A percentile compares a stretch with the other conserved stretches of the same genome.
phyloP scores from a whole-genome alignment of 1,140 invertebrate species.

The Neodiprion lecontei region DNA sequence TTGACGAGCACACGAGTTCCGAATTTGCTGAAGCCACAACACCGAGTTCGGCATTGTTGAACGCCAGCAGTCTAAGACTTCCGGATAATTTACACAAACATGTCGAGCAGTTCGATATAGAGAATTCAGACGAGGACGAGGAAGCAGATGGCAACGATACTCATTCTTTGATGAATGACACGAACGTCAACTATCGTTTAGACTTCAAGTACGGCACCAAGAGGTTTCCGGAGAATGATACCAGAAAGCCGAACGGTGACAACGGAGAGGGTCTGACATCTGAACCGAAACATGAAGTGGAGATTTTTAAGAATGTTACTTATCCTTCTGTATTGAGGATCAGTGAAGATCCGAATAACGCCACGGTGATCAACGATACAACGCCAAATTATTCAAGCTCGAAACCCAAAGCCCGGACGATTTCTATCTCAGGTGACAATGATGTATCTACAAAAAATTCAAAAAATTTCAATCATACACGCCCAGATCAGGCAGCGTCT shows the following conservation, averaged over 20 bases:
- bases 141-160: conserved; percentile 20
- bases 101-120: background rate
- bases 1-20: background rate
- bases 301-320: conserved; percentile 40
- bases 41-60: background rate
- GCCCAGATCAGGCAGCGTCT: conserved; percentile 23
- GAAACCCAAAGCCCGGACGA: conserved; percentile 43
- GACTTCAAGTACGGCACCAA: background rate
- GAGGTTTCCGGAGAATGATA: background rate
- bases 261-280: conserved; percentile 8
- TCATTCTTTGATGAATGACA: conserved; percentile 47
- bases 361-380: background rate
- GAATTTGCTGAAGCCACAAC: background rate
- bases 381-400: conserved; percentile 8
- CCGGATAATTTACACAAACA: background rate
- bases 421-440: conserved; percentile 37
- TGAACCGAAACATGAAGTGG: conserved; percentile 46
- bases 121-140: background rate
- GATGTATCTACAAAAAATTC: conserved; percentile 29
- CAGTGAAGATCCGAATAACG: conserved; percentile 15
- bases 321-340: conserved; percentile 33
- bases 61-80: background rate
- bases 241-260: conserved; percentile 25
- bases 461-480: conserved; percentile 6
- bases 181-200: conserved; percentile 45